Percentiles rank a stretch among this genome's conserved stretches.
Conservation (phyloP, 1,140 invertebrate species). For the Eurosta solidaginis region DNA sequence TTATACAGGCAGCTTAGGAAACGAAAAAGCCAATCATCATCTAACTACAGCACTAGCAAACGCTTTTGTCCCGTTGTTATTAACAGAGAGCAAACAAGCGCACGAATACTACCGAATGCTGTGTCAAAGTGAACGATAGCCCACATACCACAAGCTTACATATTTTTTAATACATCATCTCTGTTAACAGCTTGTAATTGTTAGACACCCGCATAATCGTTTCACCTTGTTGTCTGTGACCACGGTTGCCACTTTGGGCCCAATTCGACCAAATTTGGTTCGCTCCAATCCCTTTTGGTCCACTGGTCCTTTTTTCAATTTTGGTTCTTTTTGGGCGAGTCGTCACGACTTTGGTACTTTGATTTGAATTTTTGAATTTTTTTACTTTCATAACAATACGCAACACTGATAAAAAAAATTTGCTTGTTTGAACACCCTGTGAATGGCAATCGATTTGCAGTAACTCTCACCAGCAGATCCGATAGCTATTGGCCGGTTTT, state of each 20-base stretch:
- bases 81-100: neutral
- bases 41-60: neutral
- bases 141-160: too few species aligned
- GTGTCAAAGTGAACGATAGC: neutral
- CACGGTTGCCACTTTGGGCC: neutral
- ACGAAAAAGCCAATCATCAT: neutral
- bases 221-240: neutral
- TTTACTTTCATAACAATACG: too few species aligned
- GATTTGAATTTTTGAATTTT: too few species aligned
- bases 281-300: neutral
- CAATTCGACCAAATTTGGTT: neutral
- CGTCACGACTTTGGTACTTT: too few species aligned
- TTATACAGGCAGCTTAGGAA: neutral
- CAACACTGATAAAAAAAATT: too few species aligned
- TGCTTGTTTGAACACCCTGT: too few species aligned
- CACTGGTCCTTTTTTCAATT: too few species aligned
- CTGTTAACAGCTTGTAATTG: constrained; percentile 4
- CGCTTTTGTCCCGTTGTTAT: neutral
- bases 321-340: too few species aligned
- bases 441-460: too few species aligned
- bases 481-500: too few species aligned
- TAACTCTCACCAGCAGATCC: too few species aligned
- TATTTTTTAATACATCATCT: too few species aligned
- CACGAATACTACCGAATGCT: neutral
- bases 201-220: neutral